Percentiles rank a stretch among this genome's conserved stretches.
Conservation (phyloP, 2,888 invertebrate species). For the Chesias legatella region DNA sequence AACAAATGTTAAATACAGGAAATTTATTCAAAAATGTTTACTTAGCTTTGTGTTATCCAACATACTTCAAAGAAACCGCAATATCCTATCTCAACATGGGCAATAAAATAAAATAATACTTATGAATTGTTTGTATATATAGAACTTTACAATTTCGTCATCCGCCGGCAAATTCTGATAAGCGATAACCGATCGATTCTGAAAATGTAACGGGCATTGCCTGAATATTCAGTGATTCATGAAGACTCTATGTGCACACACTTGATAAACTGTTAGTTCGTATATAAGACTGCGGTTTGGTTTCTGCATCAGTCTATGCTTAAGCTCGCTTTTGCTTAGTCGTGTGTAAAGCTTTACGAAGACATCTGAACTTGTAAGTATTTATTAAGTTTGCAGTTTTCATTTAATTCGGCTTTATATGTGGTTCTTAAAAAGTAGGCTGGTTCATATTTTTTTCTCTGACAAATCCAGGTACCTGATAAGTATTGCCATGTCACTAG, state of each 20-base stretch:
- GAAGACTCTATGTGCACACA: slow-evolving; percentile 9
- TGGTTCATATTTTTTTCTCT: background rate
- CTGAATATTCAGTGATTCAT: slow-evolving; percentile 19
- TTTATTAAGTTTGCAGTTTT: background rate
- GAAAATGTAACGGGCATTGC: slow-evolving; percentile 15
- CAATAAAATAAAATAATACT: slow-evolving; percentile 1
- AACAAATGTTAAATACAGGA: background rate
- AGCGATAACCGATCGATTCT: slow-evolving; percentile 15
- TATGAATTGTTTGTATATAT: slow-evolving; percentile 9
- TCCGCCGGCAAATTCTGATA: slow-evolving; percentile 5
- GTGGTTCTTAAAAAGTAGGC: background rate
- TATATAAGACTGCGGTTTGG: slow-evolving; percentile 18
- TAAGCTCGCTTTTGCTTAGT: slow-evolving; percentile 13
- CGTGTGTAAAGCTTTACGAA: slow-evolving; percentile 8
- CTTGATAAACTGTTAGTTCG: slow-evolving; percentile 19
- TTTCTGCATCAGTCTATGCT: slow-evolving; percentile 19
- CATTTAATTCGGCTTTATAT: background rate
- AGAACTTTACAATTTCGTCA: slow-evolving; percentile 11
- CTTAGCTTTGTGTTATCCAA: background rate
- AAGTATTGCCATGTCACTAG: too few relatives aligned
- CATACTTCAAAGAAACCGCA: slow-evolving; percentile 13
- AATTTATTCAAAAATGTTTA: background rate
- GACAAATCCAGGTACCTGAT: too few relatives aligned
- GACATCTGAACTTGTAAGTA: slow-evolving; percentile 11
- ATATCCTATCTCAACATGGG: slow-evolving; percentile 8